Percentiles rank a stretch among this genome's conserved stretches.
These are phyloP conservation scores for Fratercula arctica DNA, from an alignment of 2,797 vertebrate genomes.

Conservation along the genomic window DNA sequence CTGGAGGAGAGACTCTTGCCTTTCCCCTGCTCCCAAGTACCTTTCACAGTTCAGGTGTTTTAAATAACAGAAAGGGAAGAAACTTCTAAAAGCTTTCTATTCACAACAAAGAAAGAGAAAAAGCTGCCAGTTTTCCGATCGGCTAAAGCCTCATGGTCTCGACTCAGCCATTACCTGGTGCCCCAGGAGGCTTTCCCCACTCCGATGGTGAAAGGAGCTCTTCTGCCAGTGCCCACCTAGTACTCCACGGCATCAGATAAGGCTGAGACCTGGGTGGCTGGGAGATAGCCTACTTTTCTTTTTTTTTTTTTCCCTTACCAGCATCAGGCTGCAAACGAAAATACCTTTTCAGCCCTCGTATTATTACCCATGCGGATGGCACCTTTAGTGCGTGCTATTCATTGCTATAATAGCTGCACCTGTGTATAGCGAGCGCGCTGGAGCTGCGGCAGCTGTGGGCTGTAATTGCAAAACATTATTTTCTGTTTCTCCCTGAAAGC, in stretches of 20 bases:
- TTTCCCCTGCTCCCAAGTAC: neutral
- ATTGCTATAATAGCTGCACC: slow-evolving; percentile 87
- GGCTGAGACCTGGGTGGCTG: slow-evolving; percentile 3
- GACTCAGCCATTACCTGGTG: neutral
- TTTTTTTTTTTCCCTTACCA: neutral
- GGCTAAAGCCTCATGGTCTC: neutral
- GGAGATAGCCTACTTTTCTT: slow-evolving; percentile 22
- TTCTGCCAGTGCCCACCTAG: neutral
- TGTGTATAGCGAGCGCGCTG: slow-evolving; percentile 72
- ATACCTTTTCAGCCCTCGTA: slow-evolving; percentile 69
- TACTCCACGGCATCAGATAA: neutral
- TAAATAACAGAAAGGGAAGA: neutral
- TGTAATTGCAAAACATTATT: slow-evolving; percentile 84
- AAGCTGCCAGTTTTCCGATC: neutral
- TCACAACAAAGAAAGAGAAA: neutral
- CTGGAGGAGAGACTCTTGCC: accelerated
- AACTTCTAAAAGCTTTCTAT: neutral
- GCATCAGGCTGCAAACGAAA: slow-evolving; percentile 70
- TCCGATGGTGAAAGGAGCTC: neutral
- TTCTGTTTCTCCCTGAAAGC: slow-evolving; percentile 83
- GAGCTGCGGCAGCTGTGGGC: slow-evolving; percentile 74
- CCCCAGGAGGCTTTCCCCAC: neutral
- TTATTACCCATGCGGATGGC: slow-evolving; percentile 72
- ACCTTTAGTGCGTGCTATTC: slow-evolving; percentile 82
- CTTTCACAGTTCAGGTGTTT: neutral